phyloP scores from a whole-genome alignment of 2,797 vertebrate species.

The Coreius guichenoti region DNA sequence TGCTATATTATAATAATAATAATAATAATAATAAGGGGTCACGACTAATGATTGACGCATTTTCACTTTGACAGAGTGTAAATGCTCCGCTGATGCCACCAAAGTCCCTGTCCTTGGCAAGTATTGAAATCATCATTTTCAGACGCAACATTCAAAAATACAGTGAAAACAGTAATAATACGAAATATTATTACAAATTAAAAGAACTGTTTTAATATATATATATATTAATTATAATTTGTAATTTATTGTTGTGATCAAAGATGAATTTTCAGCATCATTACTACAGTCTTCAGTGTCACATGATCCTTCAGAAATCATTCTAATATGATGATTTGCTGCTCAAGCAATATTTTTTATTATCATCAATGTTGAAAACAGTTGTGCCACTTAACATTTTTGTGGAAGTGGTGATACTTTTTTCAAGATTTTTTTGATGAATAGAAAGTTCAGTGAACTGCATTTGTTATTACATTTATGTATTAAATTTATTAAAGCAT shows the following conservation, averaged over 20 bases:
- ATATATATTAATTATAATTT: too few relatives aligned
- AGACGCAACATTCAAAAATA: not conserved
- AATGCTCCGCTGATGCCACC: not conserved
- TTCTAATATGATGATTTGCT: too few relatives aligned
- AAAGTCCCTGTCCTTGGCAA: not conserved
- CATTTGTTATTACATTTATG: not conserved
- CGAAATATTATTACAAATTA: too few relatives aligned
- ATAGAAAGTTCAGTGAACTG: not conserved
- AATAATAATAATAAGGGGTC: not conserved
- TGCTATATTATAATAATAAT: too few relatives aligned
- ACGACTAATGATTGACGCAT: constrained; percentile 16
- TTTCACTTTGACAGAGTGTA: constrained; percentile 11
- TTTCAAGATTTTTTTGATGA: not conserved
- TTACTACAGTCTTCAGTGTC: too few relatives aligned
- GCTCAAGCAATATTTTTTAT: too few relatives aligned
- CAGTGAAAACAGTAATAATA: too few relatives aligned
- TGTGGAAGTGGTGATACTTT: not conserved
- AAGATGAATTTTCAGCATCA: not conserved
- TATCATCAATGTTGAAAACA: too few relatives aligned
- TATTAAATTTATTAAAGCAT: not conserved
- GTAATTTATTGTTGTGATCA: not conserved
- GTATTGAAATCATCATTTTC: not conserved
- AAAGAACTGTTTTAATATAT: too few relatives aligned
- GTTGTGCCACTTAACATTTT: too few relatives aligned
- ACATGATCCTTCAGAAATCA: too few relatives aligned